Percentiles rank a stretch among this genome's conserved stretches.
These are phyloP conservation scores for Ephestia elutella DNA, from an alignment of 1,140 invertebrate genomes.

Conservation along the genomic window DNA sequence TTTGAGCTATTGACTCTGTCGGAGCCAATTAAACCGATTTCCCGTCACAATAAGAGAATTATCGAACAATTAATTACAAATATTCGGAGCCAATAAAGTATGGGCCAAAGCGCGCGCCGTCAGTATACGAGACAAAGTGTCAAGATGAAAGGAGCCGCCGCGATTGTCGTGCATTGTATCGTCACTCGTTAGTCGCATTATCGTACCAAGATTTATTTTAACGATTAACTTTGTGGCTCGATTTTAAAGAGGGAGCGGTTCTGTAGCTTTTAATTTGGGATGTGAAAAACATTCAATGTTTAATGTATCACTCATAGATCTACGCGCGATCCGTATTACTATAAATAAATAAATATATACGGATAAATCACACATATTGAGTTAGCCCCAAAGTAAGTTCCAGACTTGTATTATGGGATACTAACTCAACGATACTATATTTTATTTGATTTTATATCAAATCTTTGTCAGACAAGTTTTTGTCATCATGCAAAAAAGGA, in stretches of 20 bases:
- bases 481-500: too few species aligned
- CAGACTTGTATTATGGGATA: too few species aligned
- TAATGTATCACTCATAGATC: too few species aligned
- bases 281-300: too few species aligned
- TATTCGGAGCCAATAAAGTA: slow-evolving; percentile 20
- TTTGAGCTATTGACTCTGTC: background rate
- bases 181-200: slow-evolving; percentile 67
- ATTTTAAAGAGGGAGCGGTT: slow-evolving; percentile 17
- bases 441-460: too few species aligned
- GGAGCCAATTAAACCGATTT: background rate
- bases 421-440: too few species aligned
- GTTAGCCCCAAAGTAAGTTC: too few species aligned
- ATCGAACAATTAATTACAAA: slow-evolving; percentile 22
- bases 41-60: background rate
- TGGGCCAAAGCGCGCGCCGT: slow-evolving; percentile 30
- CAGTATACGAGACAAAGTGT: slow-evolving; percentile 62
- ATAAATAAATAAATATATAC: too few species aligned
- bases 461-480: too few species aligned
- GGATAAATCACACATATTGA: too few species aligned
- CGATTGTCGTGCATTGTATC: slow-evolving; percentile 69
- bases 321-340: too few species aligned
- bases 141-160: slow-evolving; percentile 64
- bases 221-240: slow-evolving; percentile 51
- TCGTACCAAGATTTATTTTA: slow-evolving; percentile 69
- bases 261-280: too few species aligned